Percentiles rank a stretch among this genome's conserved stretches.
Conservation (phyloP, 2,113 vertebrate genomes). For the Irena cyanogastra region DNA sequence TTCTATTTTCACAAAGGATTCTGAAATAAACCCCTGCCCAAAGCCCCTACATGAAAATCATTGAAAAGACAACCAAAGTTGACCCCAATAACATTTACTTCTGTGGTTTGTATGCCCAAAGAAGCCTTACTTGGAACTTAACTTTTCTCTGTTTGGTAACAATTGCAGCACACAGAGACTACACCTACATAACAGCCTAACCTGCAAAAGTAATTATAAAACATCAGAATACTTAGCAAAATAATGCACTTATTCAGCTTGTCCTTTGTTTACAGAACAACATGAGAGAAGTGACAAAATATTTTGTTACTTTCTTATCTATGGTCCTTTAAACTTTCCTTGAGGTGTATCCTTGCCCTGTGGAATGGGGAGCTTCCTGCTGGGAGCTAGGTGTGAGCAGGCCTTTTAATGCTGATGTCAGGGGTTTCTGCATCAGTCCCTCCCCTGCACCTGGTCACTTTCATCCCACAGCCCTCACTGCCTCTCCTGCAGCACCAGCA, state of each 20-base stretch:
- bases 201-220: not conserved
- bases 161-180: not conserved
- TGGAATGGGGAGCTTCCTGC: not conserved
- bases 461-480: not conserved
- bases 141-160: not conserved
- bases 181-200: not conserved
- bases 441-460: not conserved
- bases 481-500: not conserved
- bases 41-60: not conserved
- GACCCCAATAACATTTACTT: not conserved
- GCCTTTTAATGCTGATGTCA: not conserved
- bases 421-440: not conserved
- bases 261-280: not conserved
- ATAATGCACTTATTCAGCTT: not conserved
- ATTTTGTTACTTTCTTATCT: not conserved
- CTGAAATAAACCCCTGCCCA: not conserved
- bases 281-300: not conserved
- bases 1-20: not conserved
- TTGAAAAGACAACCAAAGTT: not conserved
- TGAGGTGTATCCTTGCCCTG: not conserved
- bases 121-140: not conserved
- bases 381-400: not conserved
- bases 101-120: not conserved
- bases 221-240: not conserved
- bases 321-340: not conserved